phyloP scores from a whole-genome alignment of 2,113 vertebrate species.

The Cettia cetti region DNA sequence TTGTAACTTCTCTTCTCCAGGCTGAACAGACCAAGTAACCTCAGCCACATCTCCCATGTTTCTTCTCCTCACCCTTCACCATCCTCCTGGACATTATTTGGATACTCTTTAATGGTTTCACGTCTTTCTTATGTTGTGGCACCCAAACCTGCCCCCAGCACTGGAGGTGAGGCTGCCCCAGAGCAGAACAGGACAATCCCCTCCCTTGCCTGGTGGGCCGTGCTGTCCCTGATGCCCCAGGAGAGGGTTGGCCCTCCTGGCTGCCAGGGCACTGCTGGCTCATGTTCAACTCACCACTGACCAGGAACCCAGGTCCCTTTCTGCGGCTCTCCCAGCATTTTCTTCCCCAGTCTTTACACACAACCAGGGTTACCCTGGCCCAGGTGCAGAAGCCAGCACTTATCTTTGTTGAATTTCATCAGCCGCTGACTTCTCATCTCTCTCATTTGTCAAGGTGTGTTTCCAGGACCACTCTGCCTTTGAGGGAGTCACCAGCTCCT shows the following conservation, averaged over 20 bases:
- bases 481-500: not conserved
- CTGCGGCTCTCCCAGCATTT: too few relatives aligned
- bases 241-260: not conserved
- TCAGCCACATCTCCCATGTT: not conserved
- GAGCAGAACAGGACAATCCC: not conserved
- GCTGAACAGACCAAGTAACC: not conserved
- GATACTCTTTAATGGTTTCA: not conserved
- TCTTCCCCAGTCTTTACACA: not conserved
- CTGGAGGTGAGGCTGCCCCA: accelerated
- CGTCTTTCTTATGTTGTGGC: not conserved
- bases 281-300: accelerated
- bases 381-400: not conserved
- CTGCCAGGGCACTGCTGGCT: not conserved
- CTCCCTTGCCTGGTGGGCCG: accelerated
- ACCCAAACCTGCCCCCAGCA: not conserved
- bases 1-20: too few relatives aligned
- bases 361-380: not conserved
- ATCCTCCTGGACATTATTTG: not conserved
- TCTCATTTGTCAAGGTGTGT: not conserved
- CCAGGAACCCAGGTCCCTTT: not conserved
- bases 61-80: not conserved
- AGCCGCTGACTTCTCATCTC: not conserved
- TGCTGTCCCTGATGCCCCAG: not conserved
- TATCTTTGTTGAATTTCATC: not conserved
- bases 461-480: not conserved